Conservation (phyloP, 2,113 vertebrate genomes). For the Perca fluviatilis region DNA sequence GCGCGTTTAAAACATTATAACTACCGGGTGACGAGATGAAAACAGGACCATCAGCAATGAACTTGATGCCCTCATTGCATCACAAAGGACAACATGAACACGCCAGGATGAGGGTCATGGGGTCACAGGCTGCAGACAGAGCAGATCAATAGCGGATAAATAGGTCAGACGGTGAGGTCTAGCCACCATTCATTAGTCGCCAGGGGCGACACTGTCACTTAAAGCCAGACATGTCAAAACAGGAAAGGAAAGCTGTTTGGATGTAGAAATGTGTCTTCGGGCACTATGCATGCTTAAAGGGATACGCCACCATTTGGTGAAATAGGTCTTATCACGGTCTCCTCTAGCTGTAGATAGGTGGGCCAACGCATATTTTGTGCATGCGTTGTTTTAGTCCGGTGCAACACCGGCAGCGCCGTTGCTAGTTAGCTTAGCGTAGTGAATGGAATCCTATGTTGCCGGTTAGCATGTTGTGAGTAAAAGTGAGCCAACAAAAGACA, state of each 20-base stretch:
- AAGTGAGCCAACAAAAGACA: no score
- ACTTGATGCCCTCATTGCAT: slow-evolving; percentile 61
- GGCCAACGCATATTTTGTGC: no score
- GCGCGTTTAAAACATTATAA: background rate
- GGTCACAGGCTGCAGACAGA: slow-evolving; percentile 80
- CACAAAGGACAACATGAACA: slow-evolving; percentile 70
- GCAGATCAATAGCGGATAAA: slow-evolving; percentile 72
- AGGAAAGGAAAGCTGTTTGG: slow-evolving; percentile 28
- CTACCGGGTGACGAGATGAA: background rate
- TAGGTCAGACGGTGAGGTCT: slow-evolving; percentile 77
- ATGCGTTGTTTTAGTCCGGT: no score
- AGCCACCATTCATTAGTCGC: slow-evolving; percentile 66
- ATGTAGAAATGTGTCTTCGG: slow-evolving; percentile 35
- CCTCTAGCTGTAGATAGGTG: no score
- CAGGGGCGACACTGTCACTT: slow-evolving; percentile 44
- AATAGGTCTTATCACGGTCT: no score
- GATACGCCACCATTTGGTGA: no score
- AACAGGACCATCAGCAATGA: slow-evolving; percentile 25
- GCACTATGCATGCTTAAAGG: slow-evolving; percentile 5
- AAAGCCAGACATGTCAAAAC: slow-evolving; percentile 70
- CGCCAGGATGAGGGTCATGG: slow-evolving; percentile 54
- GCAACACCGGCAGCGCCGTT: no score
- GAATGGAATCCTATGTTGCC: no score
- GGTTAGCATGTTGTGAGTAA: no score
- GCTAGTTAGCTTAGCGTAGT: no score